phyloP scores from a whole-genome alignment of 2,888 invertebrate species.

The Pammene aurita region DNA sequence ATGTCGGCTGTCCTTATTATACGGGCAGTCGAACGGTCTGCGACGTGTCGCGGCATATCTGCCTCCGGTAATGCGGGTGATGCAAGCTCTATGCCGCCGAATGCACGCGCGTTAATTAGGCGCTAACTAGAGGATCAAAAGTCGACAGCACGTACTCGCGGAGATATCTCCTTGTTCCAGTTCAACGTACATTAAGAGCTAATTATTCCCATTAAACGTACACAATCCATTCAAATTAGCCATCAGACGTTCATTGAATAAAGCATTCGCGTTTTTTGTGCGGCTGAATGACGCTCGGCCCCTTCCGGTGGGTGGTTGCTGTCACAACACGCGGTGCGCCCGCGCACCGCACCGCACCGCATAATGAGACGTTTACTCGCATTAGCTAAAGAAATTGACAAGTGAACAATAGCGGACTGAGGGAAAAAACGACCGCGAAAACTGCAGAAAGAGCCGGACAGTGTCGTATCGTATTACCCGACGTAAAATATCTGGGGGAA shows the following conservation, averaged over 20 bases:
- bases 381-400: conserved; percentile 84
- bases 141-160: conserved; percentile 57
- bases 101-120: conserved; percentile 58
- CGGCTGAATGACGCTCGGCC: conserved; percentile 80
- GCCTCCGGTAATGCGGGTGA: conserved; percentile 52
- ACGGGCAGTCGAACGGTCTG: conserved; percentile 47
- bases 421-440: conserved; percentile 76
- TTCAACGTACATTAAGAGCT: conserved; percentile 64
- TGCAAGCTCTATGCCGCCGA: conserved; percentile 50
- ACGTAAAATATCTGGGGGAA: conserved; percentile 82
- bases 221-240: conserved; percentile 82
- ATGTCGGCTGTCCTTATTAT: conserved; percentile 53
- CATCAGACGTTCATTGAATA: conserved; percentile 78
- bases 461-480: conserved; percentile 83
- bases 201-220: conserved; percentile 80
- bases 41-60: conserved; percentile 54
- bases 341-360: conserved; percentile 69
- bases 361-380: conserved; percentile 84
- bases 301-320: conserved; percentile 83
- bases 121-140: conserved; percentile 63
- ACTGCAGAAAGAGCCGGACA: conserved; percentile 82
- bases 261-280: conserved; percentile 79
- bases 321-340: conserved; percentile 83
- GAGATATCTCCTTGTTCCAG: conserved; percentile 58
- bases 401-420: conserved; percentile 80